phyloP scores from a whole-genome alignment of 2,797 vertebrate species.

The Channa striata region DNA sequence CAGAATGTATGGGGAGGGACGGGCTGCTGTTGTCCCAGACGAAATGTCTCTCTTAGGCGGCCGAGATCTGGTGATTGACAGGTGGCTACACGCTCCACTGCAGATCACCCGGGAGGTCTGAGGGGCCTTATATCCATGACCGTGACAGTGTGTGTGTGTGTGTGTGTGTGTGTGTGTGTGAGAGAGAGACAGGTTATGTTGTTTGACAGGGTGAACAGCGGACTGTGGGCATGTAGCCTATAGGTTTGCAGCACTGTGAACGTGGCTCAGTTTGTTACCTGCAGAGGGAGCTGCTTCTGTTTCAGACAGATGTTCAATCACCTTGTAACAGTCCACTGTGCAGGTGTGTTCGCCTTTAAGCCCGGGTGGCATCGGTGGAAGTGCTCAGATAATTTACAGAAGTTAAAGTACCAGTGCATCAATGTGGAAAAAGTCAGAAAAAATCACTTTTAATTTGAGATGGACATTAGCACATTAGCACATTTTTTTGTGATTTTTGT shows the following conservation, averaged over 20 bases:
- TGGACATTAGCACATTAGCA: no score
- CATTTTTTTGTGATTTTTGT: no score
- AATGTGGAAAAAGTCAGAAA: not conserved
- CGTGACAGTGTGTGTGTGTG: conserved; percentile 62
- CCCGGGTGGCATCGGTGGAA: not conserved
- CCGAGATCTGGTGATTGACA: conserved; percentile 85
- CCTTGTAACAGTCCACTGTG: conserved; percentile 3
- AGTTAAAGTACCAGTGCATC: not conserved
- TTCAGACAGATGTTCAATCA: conserved; percentile 9
- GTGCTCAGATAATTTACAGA: not conserved
- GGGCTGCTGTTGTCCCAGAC: conserved; percentile 85
- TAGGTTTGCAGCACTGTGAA: conserved; percentile 30
- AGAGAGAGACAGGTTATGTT: conserved; percentile 35
- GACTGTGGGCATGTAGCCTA: conserved; percentile 6
- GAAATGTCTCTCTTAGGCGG: conserved; percentile 88
- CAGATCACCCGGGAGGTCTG: conserved; percentile 80
- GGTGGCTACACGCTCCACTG: conserved; percentile 84
- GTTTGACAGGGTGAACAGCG: conserved; percentile 47
- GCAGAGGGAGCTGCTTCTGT: conserved; percentile 68
- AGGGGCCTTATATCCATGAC: conserved; percentile 68
- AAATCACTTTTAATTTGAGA: no score
- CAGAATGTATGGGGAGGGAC: conserved; percentile 84
- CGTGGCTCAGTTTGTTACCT: conserved; percentile 54
- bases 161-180: conserved; percentile 38
- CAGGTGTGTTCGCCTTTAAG: not conserved